Evolutionary conservation across 2,113 vertebrate species (phyloP).

Genomic region (Atrichornis clamosus): DNA sequence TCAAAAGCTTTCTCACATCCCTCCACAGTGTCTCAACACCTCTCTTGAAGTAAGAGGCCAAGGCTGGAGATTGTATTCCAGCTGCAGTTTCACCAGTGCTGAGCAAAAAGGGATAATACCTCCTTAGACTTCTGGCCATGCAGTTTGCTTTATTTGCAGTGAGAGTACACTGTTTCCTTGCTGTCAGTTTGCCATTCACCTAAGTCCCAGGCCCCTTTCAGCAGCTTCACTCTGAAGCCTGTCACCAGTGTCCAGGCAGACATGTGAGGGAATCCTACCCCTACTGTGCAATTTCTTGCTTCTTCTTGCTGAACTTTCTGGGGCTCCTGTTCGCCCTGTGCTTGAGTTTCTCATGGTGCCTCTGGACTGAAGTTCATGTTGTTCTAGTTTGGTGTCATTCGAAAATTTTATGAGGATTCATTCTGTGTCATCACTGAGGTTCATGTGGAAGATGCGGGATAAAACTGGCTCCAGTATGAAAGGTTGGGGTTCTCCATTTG

Average conservation of each 20-base stretch:
- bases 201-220: not conserved
- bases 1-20: constrained; percentile 18
- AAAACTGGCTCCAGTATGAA: not conserved
- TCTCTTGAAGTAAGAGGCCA: not conserved
- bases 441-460: not conserved
- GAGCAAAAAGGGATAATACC: not conserved
- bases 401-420: not conserved
- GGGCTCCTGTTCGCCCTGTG: not conserved
- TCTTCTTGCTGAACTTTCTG: not conserved
- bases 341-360: not conserved
- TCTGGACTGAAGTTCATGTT: not conserved
- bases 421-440: not conserved
- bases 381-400: not conserved
- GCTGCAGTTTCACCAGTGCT: not conserved
- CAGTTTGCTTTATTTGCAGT: not conserved
- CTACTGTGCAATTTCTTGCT: not conserved
- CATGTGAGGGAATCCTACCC: not conserved
- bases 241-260: not conserved
- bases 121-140: not conserved
- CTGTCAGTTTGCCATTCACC: not conserved
- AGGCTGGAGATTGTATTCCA: not conserved
- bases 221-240: not conserved
- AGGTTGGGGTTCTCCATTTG: not conserved
- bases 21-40: not conserved
- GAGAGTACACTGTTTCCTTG: not conserved